These are phyloP conservation scores for Napeogenes inachia DNA, from an alignment of 2,888 invertebrate species.

Conservation along the genomic window DNA sequence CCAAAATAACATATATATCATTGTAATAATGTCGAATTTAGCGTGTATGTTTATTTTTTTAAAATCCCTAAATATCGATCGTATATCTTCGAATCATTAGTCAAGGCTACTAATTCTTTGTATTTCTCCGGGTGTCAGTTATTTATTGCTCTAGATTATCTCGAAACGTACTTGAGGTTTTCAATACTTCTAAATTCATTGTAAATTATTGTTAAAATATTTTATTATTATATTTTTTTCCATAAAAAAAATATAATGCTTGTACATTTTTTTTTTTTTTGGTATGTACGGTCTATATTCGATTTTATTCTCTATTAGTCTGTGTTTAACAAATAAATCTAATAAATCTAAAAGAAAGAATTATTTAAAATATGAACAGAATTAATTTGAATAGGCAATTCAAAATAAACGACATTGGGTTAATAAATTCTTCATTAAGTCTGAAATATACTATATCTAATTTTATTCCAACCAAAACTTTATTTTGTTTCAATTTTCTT, in stretches of 20 bases:
- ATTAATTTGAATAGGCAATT: too few relatives aligned
- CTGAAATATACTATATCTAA: too few relatives aligned
- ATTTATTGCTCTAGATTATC: conserved; percentile 39
- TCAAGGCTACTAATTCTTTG: conserved; percentile 56
- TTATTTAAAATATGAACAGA: too few relatives aligned
- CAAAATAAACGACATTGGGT: too few relatives aligned
- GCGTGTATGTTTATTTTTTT: conserved; percentile 9
- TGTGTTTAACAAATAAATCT: too few relatives aligned
- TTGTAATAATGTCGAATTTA: conserved; percentile 1
- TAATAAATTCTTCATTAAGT: too few relatives aligned
- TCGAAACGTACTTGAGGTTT: conserved; percentile 2
- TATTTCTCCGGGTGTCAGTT: conserved; percentile 37
- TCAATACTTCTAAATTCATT: conserved; percentile 5
- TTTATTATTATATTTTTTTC: neutral
- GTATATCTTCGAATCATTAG: conserved; percentile 56
- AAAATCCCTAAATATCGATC: conserved; percentile 41
- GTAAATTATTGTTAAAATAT: conserved; percentile 5
- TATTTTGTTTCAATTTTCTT: too few relatives aligned
- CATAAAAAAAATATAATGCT: neutral
- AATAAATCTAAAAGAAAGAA: too few relatives aligned
- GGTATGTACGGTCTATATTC: too few relatives aligned
- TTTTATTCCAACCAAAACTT: too few relatives aligned
- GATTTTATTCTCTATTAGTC: too few relatives aligned
- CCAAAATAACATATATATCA: conserved; percentile 10
- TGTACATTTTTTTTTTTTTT: too few relatives aligned